Percentiles rank a stretch among this genome's conserved stretches.
phyloP scores from a whole-genome alignment of 1,140 invertebrate species.

The Achroia grisella region DNA sequence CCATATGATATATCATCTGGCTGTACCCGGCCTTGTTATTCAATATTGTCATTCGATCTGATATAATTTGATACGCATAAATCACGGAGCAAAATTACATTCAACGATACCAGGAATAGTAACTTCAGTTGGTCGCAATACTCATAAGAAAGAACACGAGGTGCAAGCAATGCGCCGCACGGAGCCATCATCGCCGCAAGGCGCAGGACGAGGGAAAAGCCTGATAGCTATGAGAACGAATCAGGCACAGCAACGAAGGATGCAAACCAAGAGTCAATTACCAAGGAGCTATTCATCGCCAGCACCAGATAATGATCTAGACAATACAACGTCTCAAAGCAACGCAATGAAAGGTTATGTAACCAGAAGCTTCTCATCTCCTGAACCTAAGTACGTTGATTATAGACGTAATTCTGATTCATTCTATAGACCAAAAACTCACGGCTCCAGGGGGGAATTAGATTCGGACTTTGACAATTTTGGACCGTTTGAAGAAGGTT shows the following conservation, averaged over 20 bases:
- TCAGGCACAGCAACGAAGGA: constrained; percentile 51
- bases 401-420: constrained; percentile 41
- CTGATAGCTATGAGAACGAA: constrained; percentile 54
- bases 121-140: constrained; percentile 32
- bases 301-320: constrained; percentile 32
- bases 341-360: constrained; percentile 34
- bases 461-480: constrained; percentile 63
- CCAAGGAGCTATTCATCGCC: constrained; percentile 59
- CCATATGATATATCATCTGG: constrained; percentile 59
- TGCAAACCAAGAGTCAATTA: constrained; percentile 38
- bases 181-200: constrained; percentile 28
- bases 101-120: constrained; percentile 22
- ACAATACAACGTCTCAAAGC: constrained; percentile 6
- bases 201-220: constrained; percentile 40
- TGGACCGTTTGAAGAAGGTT: constrained; percentile 59
- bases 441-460: constrained; percentile 47
- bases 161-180: constrained; percentile 46
- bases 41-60: constrained; percentile 54
- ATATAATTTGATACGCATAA: constrained; percentile 42
- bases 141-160: constrained; percentile 32
- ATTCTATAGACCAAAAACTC: constrained; percentile 38
- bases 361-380: constrained; percentile 53
- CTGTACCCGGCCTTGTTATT: constrained; percentile 56
- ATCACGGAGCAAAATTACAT: constrained; percentile 41
- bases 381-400: constrained; percentile 41